Percentiles rank a stretch among this genome's conserved stretches.
These are phyloP conservation scores for Agriopis aurantiaria DNA, from an alignment of 2,888 invertebrate genomes.

Conservation along the genomic window DNA sequence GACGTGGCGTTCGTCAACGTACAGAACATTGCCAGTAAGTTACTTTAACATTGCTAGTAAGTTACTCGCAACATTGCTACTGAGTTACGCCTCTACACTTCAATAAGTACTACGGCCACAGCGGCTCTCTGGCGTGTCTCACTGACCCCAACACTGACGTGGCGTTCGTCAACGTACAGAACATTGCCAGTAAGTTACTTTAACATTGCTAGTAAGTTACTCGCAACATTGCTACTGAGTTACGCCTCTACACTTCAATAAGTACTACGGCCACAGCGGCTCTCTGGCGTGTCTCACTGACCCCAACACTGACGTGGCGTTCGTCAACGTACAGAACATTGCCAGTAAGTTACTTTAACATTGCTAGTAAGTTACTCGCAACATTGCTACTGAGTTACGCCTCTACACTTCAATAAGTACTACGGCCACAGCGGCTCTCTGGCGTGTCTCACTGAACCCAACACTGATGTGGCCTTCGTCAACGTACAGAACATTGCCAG, in stretches of 20 bases:
- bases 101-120: slow-evolving; percentile 87
- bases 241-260: too few species aligned
- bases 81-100: slow-evolving; percentile 52
- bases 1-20: not conserved
- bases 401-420: too few species aligned
- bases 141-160: slow-evolving; percentile 75
- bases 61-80: not conserved
- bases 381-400: not conserved
- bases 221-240: not conserved
- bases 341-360: not conserved
- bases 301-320: too few species aligned
- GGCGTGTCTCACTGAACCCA: too few species aligned
- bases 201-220: not conserved
- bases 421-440: too few species aligned
- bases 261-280: slow-evolving; percentile 78
- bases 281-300: slow-evolving; percentile 86
- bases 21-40: not conserved
- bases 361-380: not conserved
- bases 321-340: slow-evolving; percentile 74
- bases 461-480: too few species aligned
- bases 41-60: not conserved
- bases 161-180: too few species aligned
- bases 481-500: not conserved
- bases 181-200: not conserved
- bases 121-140: slow-evolving; percentile 85